phyloP scores from a whole-genome alignment of 2,888 invertebrate genomes.

The Meiosimyza decipiens region DNA sequence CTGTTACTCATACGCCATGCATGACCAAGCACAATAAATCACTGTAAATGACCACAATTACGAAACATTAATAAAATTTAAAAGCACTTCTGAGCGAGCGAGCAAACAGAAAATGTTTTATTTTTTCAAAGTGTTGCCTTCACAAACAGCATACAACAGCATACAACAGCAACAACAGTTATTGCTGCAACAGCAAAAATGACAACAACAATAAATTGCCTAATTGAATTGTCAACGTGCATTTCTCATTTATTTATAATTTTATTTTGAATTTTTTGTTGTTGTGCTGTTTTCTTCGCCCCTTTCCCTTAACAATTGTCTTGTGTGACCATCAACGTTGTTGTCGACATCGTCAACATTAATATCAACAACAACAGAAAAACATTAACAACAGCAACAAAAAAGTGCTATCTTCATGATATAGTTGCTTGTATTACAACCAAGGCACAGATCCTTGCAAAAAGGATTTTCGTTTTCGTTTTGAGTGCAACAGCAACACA shows the following conservation, averaged over 20 bases:
- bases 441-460: slow-evolving; percentile 21
- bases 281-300: not conserved
- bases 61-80: not conserved
- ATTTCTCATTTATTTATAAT: slow-evolving; percentile 36
- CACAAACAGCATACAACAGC: not conserved
- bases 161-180: not conserved
- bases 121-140: not conserved
- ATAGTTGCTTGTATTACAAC: slow-evolving; percentile 12
- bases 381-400: slow-evolving; percentile 21
- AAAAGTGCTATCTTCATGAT: slow-evolving; percentile 19
- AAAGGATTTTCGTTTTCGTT: slow-evolving; percentile 11
- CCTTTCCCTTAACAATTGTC: not conserved
- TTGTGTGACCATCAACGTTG: slow-evolving; percentile 26
- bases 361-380: slow-evolving; percentile 20
- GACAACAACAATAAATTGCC: slow-evolving; percentile 26
- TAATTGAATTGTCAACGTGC: slow-evolving; percentile 40
- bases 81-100: not conserved
- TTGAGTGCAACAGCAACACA: slow-evolving; percentile 16
- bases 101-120: not conserved
- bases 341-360: slow-evolving; percentile 23
- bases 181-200: slow-evolving; percentile 18
- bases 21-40: too few relatives aligned
- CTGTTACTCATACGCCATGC: too few relatives aligned
- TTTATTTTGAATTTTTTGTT: slow-evolving; percentile 10
- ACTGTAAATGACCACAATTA: too few relatives aligned